Evolutionary conservation across 2,113 vertebrate species (phyloP), one percentile per base, ranked within the genome.

Genomic region (Chitala chitala): DNA sequence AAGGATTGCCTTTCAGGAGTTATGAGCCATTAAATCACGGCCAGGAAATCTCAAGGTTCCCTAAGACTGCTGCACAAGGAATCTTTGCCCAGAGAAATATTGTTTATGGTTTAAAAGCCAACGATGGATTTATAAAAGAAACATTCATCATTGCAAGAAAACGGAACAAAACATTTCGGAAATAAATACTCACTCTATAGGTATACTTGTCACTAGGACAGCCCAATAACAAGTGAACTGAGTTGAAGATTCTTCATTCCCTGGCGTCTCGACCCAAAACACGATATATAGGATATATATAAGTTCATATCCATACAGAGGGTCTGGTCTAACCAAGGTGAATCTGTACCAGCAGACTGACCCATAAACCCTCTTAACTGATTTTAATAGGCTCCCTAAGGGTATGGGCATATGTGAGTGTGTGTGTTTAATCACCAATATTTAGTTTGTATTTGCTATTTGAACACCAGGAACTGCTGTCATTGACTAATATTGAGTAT

Each of bases 21-120:
- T 92, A 98, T 91, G 94, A 96, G 92, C 94, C 93, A 92, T 94
- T 98, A 98, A 98, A 98, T 98, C 96, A 98, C 87, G 8, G 0
- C 88, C 90, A 91, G 94, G 96, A 98, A 96, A 93, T 94, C 93
- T 98, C 96, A 98, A 98, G 96, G 96, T 96, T 98, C 93, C 93
- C 92, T 89, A 92, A 92, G 94, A 94, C 93, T 94, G 91, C 91
- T 94, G 93, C 90, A 91, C 94, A 95, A 95, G 94, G 94, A 93
- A 92, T 96, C 94, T 94, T 93, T 90, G 87, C 93, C 84, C 90
- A 87, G 92, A 96, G 95, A 98, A 94, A 94, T 94, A 98, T 98
- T 92, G 92, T 95, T 92, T 91, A 92, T 91, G 89, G 90, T 86
- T 89, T 91, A 89, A 92, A 91, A 90, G 87, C 84, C 78, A 77